A percentile compares a stretch with the other conserved stretches of the same genome.
These are phyloP conservation scores for Pelochelys cantorii DNA, from an alignment of 2,797 vertebrate genomes.

Conservation along the genomic window DNA sequence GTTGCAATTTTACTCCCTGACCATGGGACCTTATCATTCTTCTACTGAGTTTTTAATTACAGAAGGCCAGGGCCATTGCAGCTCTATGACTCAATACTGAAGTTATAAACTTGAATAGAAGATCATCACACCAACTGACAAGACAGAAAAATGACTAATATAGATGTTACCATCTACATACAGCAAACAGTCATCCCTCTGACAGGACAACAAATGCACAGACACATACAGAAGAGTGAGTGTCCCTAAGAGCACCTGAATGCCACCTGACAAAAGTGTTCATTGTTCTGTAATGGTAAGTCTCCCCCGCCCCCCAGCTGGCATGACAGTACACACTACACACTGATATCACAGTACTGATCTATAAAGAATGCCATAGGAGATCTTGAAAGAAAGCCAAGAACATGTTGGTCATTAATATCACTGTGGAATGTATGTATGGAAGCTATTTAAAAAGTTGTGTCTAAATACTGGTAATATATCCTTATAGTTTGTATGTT, in stretches of 20 bases:
- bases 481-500: background rate
- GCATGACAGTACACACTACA: background rate
- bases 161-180: background rate
- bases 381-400: background rate
- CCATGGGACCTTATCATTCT: fast-evolving
- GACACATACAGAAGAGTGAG: background rate
- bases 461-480: background rate
- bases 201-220: background rate
- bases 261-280: background rate
- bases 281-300: background rate
- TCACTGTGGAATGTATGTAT: background rate
- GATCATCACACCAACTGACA: background rate
- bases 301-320: too few relatives aligned
- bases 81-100: background rate
- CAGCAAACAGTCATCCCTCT: background rate
- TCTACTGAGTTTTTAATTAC: background rate
- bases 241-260: background rate
- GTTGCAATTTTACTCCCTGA: background rate
- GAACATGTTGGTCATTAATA: background rate
- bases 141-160: background rate
- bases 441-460: background rate
- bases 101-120: background rate
- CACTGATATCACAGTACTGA: background rate
- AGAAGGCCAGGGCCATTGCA: background rate
- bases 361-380: background rate